Evolutionary conservation across 2,113 vertebrate species (phyloP).

Genomic region (Sinosuthora webbiana): DNA sequence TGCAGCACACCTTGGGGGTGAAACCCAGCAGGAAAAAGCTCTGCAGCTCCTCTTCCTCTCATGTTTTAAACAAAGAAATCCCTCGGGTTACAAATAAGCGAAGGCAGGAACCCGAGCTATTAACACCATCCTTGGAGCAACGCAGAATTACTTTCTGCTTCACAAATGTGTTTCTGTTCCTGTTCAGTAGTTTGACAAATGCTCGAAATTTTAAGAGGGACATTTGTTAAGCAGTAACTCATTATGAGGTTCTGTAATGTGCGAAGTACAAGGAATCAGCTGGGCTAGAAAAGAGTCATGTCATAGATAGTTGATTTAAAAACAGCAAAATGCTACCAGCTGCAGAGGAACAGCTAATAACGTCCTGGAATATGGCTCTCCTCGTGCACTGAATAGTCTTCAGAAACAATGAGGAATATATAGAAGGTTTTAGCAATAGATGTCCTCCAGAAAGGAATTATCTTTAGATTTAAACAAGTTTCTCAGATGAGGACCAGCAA

Average conservation of each 20-base stretch:
- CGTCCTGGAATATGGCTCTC: background rate
- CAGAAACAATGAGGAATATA: background rate
- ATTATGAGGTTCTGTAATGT: slow-evolving; percentile 22
- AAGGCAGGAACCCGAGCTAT: background rate
- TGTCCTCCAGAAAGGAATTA: background rate
- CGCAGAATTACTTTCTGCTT: background rate
- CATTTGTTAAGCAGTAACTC: slow-evolving; percentile 25
- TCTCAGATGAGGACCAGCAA: background rate
- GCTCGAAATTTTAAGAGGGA: slow-evolving; percentile 9
- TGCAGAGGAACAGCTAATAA: slow-evolving; percentile 25
- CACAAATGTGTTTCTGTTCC: slow-evolving; percentile 17
- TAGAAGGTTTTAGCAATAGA: slow-evolving; percentile 8
- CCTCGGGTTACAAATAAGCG: background rate
- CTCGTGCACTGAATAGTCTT: background rate
- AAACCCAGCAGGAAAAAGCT: background rate
- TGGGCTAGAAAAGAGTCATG: background rate
- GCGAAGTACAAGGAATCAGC: slow-evolving; percentile 40
- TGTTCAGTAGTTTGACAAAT: slow-evolving; percentile 25
- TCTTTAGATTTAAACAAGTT: slow-evolving; percentile 17
- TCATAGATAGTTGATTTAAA: slow-evolving; percentile 31
- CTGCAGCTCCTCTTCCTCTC: background rate
- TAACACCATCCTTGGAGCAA: background rate
- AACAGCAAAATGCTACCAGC: slow-evolving; percentile 7
- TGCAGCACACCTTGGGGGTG: slow-evolving; percentile 36
- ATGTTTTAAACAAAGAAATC: background rate